A percentile compares a stretch with the other conserved stretches of the same genome.
Conservation (phyloP, 1,140 invertebrate species). For the Drosophila setifemur region DNA sequence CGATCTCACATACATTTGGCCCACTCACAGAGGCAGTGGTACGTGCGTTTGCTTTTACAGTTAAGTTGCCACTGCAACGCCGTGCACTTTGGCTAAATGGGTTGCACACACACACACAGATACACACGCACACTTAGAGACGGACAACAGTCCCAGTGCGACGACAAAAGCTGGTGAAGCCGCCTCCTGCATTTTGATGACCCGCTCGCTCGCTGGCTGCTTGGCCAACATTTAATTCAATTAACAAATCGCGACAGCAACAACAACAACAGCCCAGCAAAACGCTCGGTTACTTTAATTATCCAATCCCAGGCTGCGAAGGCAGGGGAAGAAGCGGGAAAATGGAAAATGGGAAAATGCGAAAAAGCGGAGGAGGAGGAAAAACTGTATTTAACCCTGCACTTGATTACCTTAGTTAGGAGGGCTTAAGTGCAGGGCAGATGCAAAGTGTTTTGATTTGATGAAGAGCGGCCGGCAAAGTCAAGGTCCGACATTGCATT, state of each 20-base stretch:
- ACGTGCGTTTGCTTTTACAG: slow-evolving; percentile 76
- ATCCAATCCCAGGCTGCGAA: too few relatives aligned
- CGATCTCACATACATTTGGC: slow-evolving; percentile 22
- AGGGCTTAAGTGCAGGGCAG: slow-evolving; percentile 3
- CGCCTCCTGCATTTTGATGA: slow-evolving; percentile 71
- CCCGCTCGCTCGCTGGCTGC: slow-evolving; percentile 37
- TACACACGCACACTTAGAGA: neutral
- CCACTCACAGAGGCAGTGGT: slow-evolving; percentile 35
- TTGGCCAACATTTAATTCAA: slow-evolving; percentile 72
- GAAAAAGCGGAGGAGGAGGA: neutral
- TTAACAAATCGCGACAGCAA: slow-evolving; percentile 72
- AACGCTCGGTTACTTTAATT: slow-evolving; percentile 59
- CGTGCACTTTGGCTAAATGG: slow-evolving; percentile 62
- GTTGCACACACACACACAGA: slow-evolving; percentile 40
- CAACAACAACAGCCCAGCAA: slow-evolving; percentile 16
- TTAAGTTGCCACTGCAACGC: slow-evolving; percentile 44
- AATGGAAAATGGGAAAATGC: too few relatives aligned
- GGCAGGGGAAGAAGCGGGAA: neutral
- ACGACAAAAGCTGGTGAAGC: neutral
- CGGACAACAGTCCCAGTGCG: slow-evolving; percentile 2
- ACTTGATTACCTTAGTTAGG: slow-evolving; percentile 50
- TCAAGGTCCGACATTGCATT: slow-evolving; percentile 52
- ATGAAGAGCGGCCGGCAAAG: slow-evolving; percentile 22
- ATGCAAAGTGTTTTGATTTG: slow-evolving; percentile 43
- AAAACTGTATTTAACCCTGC: slow-evolving; percentile 23